Base-by-base conservation (phyloP, 2,797 vertebrate genomes). In the Muscicapa striata region DNA sequence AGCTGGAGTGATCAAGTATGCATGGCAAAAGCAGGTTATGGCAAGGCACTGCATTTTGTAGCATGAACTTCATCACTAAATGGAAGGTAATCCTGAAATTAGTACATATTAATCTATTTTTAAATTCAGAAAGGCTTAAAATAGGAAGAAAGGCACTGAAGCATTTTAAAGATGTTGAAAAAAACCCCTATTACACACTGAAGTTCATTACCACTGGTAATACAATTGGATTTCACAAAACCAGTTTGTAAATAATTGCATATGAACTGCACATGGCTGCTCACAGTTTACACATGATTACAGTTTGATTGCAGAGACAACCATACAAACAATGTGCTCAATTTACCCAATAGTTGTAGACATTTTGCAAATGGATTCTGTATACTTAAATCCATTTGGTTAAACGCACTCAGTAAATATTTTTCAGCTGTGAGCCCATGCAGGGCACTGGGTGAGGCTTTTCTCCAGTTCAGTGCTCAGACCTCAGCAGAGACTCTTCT, bases 201-300 rank as follows among this genome's bases (percentile, higher is more conserved):
- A 93, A 95, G 89, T 94, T 96, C 78, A 89, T 96, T 95, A 97
- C 89, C 90, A 79, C 61, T 61, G 59, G 70, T 67, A 93, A 93
- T 95, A 95, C 86, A 97, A 95, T 66, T 95, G 91, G 74, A 90
- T 94, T 96, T 94, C 91, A 95, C 78, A 92, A 93, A 95, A 96
- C 74, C 88, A 85, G 92, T 93, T 95, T 91, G 96, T 95, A 96
- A 97, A 94, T 97, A 97, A 96, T 95, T 97, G 94, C 91, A 77
- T 74, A 95, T 85, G 95, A 96, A 97, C 89, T 87, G 83, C 91
- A 96, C 95, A 96, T 93, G 93, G 95, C 41, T 95, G 91, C 93
- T 93, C 92, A 95, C 78, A 73, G 94, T 97, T 97, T 95, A 96
- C 96, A 95, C 93, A 97, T 93, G 93, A 97, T 97, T 97, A 96